Percentiles rank a stretch among this genome's conserved stretches.
These are phyloP conservation scores for Whitmania pigra DNA, from an alignment of 1,140 invertebrate genomes.

Conservation along the genomic window DNA sequence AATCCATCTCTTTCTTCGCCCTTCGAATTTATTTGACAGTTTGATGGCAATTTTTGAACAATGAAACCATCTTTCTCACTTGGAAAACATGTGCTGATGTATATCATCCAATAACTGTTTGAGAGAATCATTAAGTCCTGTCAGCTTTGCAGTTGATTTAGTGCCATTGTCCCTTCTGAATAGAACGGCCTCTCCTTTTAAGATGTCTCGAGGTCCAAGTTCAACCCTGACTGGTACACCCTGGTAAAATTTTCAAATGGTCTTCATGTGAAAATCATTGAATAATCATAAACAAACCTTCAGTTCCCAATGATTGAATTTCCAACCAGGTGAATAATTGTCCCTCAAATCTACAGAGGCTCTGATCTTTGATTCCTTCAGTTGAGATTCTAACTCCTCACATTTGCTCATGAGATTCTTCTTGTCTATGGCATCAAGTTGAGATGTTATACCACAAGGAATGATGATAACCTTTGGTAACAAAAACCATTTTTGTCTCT, in stretches of 20 bases:
- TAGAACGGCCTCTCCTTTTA: constrained; percentile 68
- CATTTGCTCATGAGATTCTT: constrained; percentile 61
- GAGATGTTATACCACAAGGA: constrained; percentile 88
- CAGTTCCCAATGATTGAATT: constrained; percentile 99
- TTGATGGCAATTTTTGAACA: neutral
- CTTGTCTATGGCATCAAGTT: constrained; percentile 57
- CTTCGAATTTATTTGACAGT: constrained; percentile 36
- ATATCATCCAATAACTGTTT: constrained; percentile 60
- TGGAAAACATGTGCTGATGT: constrained; percentile 64
- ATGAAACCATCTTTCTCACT: constrained; percentile 44
- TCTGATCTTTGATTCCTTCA: constrained; percentile 49
- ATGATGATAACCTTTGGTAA: constrained; percentile 63
- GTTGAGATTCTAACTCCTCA: constrained; percentile 37
- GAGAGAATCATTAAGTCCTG: constrained; percentile 48
- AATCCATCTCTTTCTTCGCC: constrained; percentile 64
- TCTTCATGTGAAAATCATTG: neutral
- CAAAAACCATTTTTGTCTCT: neutral
- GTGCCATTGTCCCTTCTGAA: constrained; percentile 75
- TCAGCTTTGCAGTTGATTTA: constrained; percentile 58
- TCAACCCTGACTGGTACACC: constrained; percentile 91
- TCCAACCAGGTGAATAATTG: constrained; percentile 98
- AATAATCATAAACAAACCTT: constrained; percentile 52
- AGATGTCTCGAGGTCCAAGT: constrained; percentile 86
- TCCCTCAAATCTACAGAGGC: constrained; percentile 71
- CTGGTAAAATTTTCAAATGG: constrained; percentile 36